Evolutionary conservation across 1,140 invertebrate species (phyloP).

Genomic region (Wasmannia auropunctata): DNA sequence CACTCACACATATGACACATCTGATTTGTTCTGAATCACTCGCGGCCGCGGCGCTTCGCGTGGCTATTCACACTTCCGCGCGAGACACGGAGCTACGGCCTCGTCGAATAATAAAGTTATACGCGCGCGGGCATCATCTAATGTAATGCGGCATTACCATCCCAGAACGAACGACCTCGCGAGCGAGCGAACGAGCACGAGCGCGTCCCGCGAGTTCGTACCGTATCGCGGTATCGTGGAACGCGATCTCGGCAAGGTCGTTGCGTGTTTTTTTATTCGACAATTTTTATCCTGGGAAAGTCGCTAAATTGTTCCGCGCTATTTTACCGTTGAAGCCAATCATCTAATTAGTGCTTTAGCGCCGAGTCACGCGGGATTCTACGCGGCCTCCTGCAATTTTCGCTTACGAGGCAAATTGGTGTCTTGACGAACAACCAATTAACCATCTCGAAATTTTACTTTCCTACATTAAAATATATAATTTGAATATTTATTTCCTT

Average conservation of each 20-base stretch:
- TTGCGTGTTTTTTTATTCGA: conserved; percentile 52
- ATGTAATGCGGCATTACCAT: conserved; percentile 65
- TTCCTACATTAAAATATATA: not conserved
- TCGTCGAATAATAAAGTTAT: conserved; percentile 65
- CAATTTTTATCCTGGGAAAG: conserved; percentile 51
- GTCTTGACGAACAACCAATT: conserved; percentile 5
- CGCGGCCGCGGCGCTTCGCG: conserved; percentile 40
- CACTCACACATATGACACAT: conserved; percentile 27
- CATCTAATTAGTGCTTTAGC: conserved; percentile 43
- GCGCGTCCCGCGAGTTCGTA: not conserved
- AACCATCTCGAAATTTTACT: conserved; percentile 18
- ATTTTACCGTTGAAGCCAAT: conserved; percentile 45
- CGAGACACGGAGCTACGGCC: conserved; percentile 6
- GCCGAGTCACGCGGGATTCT: conserved; percentile 12
- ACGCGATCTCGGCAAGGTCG: conserved; percentile 37
- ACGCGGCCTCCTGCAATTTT: not conserved
- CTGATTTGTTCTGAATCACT: conserved; percentile 49
- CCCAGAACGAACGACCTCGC: conserved; percentile 48
- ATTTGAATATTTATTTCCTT: not conserved
- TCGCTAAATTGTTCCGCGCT: conserved; percentile 46
- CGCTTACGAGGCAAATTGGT: not conserved
- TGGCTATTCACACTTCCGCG: conserved; percentile 36
- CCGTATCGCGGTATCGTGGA: conserved; percentile 11
- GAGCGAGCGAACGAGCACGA: conserved; percentile 16
- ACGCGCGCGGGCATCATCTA: conserved; percentile 27